These are phyloP conservation scores for Vimba vimba DNA, from an alignment of 2,113 vertebrate genomes.

Conservation along the genomic window DNA sequence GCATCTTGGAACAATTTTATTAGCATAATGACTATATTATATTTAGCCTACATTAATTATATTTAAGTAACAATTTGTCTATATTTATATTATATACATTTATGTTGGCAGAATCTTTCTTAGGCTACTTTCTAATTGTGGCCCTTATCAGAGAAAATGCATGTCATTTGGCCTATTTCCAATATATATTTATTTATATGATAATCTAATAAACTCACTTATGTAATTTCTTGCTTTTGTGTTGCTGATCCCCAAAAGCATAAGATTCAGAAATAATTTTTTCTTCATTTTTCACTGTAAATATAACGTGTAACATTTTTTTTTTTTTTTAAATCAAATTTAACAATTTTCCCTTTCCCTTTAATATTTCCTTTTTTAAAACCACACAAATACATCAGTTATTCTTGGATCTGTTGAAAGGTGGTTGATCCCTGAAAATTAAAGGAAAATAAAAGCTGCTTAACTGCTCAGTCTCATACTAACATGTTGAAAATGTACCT, in stretches of 20 bases:
- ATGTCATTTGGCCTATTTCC: not conserved
- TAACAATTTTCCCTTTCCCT: not conserved
- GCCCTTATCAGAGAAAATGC: not conserved
- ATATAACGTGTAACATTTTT: not conserved
- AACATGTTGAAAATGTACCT: not conserved
- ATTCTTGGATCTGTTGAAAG: slow-evolving; percentile 11
- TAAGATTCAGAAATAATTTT: not conserved
- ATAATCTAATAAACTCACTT: not conserved
- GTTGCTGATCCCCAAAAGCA: not conserved
- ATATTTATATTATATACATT: not conserved
- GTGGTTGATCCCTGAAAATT: not conserved
- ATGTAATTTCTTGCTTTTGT: not conserved
- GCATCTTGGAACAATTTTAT: not conserved
- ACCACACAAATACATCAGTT: not conserved
- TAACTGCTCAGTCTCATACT: not conserved
- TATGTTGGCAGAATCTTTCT: not conserved
- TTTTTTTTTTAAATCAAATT: no score
- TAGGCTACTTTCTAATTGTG: not conserved
- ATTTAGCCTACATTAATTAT: not conserved
- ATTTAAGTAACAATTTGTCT: not conserved
- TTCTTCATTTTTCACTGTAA: no score
- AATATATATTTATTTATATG: not conserved
- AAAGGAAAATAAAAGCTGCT: slow-evolving; percentile 18
- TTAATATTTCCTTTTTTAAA: not conserved
- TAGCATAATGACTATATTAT: not conserved